Percentiles rank a stretch among this genome's conserved stretches.
phyloP scores from a whole-genome alignment of 2,113 vertebrate species.

The Nerophis lumbriciformis region DNA sequence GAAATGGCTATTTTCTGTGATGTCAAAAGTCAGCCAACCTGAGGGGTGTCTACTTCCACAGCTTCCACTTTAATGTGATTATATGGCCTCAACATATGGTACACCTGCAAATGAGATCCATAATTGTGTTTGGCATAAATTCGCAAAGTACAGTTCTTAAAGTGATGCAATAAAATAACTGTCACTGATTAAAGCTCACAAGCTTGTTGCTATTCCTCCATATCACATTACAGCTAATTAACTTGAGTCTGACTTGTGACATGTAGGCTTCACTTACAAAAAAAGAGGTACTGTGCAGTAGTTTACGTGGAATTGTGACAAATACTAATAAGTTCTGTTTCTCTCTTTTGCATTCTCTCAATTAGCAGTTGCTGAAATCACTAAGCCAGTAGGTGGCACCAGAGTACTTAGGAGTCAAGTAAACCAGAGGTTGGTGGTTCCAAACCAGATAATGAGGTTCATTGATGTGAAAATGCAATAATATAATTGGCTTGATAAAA shows the following conservation, averaged over 20 bases:
- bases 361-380: neutral
- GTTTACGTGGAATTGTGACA: neutral
- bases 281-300: neutral
- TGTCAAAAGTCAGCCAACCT: too few relatives aligned
- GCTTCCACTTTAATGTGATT: too few relatives aligned
- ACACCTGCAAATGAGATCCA: too few relatives aligned
- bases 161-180: too few relatives aligned
- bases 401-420: constrained; percentile 14
- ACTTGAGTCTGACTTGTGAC: constrained; percentile 1
- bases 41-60: too few relatives aligned
- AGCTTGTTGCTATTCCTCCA: neutral
- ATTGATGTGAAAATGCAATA: too few relatives aligned
- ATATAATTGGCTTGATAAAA: neutral
- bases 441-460: neutral
- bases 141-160: constrained; percentile 2
- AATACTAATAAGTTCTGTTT: neutral
- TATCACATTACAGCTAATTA: constrained; percentile 20
- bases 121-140: neutral
- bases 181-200: too few relatives aligned
- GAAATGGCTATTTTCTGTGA: too few relatives aligned
- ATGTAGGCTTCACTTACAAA: neutral
- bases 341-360: neutral
- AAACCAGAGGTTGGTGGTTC: neutral
- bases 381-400: constrained; percentile 42
- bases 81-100: too few relatives aligned